Evolutionary conservation across 1,140 invertebrate genomes (phyloP), one percentile per base, ranked within the genome.

Genomic region (Drosophila athabasca): DNA sequence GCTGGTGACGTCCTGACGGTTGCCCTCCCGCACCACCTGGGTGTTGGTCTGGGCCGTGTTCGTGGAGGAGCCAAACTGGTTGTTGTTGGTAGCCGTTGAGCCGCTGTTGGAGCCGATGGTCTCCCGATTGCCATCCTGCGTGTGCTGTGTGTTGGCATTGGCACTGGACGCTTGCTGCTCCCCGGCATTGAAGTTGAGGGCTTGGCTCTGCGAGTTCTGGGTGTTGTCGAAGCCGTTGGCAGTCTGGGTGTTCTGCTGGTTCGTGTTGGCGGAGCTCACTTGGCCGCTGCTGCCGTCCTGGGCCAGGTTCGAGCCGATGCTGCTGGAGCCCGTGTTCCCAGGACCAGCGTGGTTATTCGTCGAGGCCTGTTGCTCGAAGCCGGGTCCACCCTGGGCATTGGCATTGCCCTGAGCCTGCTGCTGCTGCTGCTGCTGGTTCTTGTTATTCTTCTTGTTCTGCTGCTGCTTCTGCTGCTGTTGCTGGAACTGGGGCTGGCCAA

Each of bases 351-450:
- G 76, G 11, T 92, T 87, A 15, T 92, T 91, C 41, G 81, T 83
- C n/a, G 74, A 89, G 11, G 90, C 88, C 71, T 92, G 90, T 67
- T 92, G 91, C 13, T 90, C 66, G 54, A 89, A 91, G 0, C 64
- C 70, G 6, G 70, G 72, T n/a, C 74, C 75, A 3, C 79, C 75
- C 7, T 87, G 76, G 15, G 89, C 90, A 17, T 76, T 59, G 2
- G 85, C 85, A 53, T 79, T 79, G 46, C 82, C 88, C 1, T 49
- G 26, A 1, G 85, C 68, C 26, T 83, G 73, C 41, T 75, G 72
- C 9, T 77, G 57, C n/a, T n/a, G n/a, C 24, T 67, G 62, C 9
- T 77, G 57, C 39, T 74, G 62, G 22, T 59, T 55, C 9, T 54
- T 68, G 2, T 19, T 24, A 4, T 24, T 13, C 1, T 68, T 31